Evolutionary conservation across 2,888 invertebrate genomes (phyloP).

Genomic region (Pterobdella sp.): DNA sequence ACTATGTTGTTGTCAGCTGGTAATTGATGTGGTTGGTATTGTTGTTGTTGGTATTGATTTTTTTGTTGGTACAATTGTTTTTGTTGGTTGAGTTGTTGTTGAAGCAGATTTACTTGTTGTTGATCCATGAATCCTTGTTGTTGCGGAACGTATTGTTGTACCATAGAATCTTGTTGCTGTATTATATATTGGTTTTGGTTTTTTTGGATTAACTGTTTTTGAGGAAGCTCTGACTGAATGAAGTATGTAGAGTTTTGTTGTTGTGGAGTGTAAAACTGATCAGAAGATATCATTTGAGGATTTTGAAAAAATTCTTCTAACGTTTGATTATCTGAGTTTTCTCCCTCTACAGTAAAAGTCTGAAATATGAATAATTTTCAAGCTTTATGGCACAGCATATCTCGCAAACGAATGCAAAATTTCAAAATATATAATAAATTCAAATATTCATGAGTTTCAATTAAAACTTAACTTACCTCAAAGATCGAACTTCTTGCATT

Average conservation of each 20-base stretch:
- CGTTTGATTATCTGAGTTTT: background rate
- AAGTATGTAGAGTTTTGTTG: background rate
- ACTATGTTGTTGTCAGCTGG: background rate
- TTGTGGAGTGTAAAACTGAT: background rate
- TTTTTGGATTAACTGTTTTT: background rate
- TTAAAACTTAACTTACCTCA: background rate
- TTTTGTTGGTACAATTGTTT: conserved; percentile 10
- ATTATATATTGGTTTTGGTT: background rate
- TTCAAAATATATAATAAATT: background rate
- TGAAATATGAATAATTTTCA: background rate
- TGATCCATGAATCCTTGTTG: background rate
- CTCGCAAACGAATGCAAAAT: background rate
- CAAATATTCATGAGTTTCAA: background rate
- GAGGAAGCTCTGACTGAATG: background rate
- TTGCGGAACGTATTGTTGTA: conserved; percentile 3
- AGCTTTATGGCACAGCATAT: too few species aligned
- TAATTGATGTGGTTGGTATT: background rate
- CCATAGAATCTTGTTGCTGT: background rate
- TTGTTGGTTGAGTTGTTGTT: conserved; percentile 12
- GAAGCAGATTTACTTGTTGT: background rate
- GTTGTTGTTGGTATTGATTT: background rate
- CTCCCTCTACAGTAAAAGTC: conserved; percentile 9
- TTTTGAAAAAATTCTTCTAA: background rate
- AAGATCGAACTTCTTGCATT: conserved; percentile 6
- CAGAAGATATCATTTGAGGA: background rate